Base-by-base conservation (phyloP, 2,797 vertebrate genomes). In the Tragopan temminckii region DNA sequence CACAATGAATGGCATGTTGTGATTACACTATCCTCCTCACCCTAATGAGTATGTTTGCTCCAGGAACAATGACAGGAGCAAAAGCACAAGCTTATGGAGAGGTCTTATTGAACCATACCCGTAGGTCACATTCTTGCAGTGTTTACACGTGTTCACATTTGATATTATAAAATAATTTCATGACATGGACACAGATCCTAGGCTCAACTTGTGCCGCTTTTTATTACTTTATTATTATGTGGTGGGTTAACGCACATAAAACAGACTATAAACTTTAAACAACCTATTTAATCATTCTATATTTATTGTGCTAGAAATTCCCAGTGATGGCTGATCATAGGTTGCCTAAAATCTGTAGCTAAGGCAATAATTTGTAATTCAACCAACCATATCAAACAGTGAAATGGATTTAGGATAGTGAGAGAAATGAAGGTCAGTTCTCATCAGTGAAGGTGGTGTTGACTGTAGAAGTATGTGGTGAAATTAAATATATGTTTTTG, bases 371-470 rank as follows among this genome's bases (percentile, higher is more conserved):
- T 95, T 91, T 95, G 93, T 94, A 96, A 97, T 96, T 96, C 92
- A 96, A 61, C 86, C 95, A 96, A 93, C 91, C 96, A 95, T 96
- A 92, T 86, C 91, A 90, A 95, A 86, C 53, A 86, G 77, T 85
- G 83, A 96, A 96, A 96, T 97, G 93, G 95, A 96, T 97, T 97
- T 97, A 97, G 67, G 82, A 90, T 62, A 35, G 63, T 42, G 90
- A 86, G 90, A 94, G 77, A 94, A 94, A 94, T 96, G 93, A 97
- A 97, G 97, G 97, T 97, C 97, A 95, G 92, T 88, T 96, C 93
- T 92, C 84, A 94, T 85, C 53, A 85, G 57, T 42, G 61, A 96
- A 92, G 84, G 77, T 89, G 81, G 52, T 94, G 91, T 92, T 95
- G 88, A 62, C 84, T 94, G 89, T 76, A 94, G 75, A 94, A 96